Evolutionary conservation across 64 coral and sea anemone species (phyloP).

Genomic region (Dendronephthya gigantea): DNA sequence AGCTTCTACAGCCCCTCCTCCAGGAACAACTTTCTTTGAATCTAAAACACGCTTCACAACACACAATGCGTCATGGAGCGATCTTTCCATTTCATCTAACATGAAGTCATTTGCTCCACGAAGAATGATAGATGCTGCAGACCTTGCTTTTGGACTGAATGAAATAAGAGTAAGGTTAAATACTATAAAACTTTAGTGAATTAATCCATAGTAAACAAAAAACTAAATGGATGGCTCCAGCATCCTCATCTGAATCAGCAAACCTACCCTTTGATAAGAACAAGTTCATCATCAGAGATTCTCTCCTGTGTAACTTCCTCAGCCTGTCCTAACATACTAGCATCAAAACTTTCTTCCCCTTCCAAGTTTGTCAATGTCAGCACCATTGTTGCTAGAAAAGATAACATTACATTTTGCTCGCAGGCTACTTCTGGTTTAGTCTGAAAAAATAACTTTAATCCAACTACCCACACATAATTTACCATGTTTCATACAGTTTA

Average conservation of each 20-base stretch:
- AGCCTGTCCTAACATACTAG: slow-evolving; percentile 81
- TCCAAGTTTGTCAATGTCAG: slow-evolving; percentile 84
- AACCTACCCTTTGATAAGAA: slow-evolving; percentile 84
- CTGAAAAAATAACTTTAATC: too few species aligned
- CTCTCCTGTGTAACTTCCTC: slow-evolving; percentile 83
- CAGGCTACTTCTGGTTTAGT: too few species aligned
- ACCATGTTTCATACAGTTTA: too few species aligned
- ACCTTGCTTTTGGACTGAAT: slow-evolving; percentile 70
- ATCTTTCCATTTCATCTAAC: slow-evolving; percentile 98
- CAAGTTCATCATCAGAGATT: slow-evolving; percentile 87
- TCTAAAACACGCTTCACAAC: slow-evolving; percentile 94
- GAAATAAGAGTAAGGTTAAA: not conserved
- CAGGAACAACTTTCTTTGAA: slow-evolving; percentile 90
- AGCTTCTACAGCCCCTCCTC: slow-evolving; percentile 90
- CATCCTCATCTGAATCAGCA: not conserved
- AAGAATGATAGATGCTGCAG: slow-evolving; percentile 82
- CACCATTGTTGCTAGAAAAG: slow-evolving; percentile 58
- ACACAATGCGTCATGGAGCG: slow-evolving; percentile 96
- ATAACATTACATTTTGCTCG: not conserved
- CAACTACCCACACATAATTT: too few species aligned
- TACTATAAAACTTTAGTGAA: not conserved
- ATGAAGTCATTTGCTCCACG: slow-evolving; percentile 98
- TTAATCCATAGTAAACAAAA: too few species aligned
- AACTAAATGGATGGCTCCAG: too few species aligned
- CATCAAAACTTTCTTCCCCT: slow-evolving; percentile 97